Conservation (phyloP, 2,797 vertebrate genomes). For the Tympanoctomys barrerae region DNA sequence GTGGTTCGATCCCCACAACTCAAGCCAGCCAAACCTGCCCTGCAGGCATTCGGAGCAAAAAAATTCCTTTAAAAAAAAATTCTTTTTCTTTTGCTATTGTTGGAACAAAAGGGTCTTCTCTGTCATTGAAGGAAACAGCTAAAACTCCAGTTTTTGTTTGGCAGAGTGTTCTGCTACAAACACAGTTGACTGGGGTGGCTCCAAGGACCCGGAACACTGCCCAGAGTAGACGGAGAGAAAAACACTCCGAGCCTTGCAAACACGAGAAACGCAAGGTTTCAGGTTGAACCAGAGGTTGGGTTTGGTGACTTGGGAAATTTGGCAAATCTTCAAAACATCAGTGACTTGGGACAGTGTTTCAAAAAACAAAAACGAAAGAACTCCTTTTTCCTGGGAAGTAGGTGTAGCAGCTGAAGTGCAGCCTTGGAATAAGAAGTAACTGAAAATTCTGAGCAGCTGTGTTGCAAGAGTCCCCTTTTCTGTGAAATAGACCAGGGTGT, state of each 20-base stretch:
- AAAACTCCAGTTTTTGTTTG: not conserved
- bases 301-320: conserved; percentile 18
- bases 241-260: not conserved
- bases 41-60: no score
- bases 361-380: conserved; percentile 35
- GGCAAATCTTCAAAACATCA: not conserved
- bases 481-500: not conserved
- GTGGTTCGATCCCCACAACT: no score
- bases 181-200: not conserved
- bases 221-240: not conserved
- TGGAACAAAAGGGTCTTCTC: not conserved
- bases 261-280: not conserved
- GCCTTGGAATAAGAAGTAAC: not conserved
- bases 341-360: not conserved
- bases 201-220: not conserved
- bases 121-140: not conserved
- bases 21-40: no score
- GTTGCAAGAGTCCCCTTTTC: not conserved
- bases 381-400: not conserved
- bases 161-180: not conserved
- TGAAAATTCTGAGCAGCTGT: fast-evolving
- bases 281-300: conserved; percentile 25
- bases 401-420: not conserved
- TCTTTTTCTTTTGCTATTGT: not conserved
- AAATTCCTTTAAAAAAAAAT: not conserved